Evolutionary conservation across 2,888 invertebrate species (phyloP).

Genomic region (Campoplex nolae): DNA sequence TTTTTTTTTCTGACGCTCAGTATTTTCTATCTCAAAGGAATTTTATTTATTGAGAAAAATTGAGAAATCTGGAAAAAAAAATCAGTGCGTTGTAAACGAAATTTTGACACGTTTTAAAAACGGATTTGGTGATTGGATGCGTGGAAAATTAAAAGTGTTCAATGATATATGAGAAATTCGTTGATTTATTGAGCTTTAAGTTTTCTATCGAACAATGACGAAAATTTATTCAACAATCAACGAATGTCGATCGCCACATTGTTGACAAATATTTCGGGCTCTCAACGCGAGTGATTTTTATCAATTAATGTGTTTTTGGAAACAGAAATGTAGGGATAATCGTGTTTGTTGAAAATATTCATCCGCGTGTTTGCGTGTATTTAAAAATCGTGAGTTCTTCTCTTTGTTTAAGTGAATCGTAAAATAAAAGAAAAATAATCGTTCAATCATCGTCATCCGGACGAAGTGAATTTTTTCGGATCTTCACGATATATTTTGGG

Average conservation of each 20-base stretch:
- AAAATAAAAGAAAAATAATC: slow-evolving; percentile 27
- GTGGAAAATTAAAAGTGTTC: background rate
- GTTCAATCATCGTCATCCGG: slow-evolving; percentile 8
- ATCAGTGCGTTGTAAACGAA: background rate
- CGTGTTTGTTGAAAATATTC: background rate
- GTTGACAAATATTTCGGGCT: background rate
- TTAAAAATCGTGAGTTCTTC: slow-evolving; percentile 12
- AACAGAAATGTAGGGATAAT: slow-evolving; percentile 21
- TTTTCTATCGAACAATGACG: background rate
- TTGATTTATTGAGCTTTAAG: background rate
- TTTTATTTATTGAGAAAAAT: background rate
- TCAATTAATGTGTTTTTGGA: background rate
- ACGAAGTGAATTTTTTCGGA: slow-evolving; percentile 31
- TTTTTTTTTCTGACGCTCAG: background rate
- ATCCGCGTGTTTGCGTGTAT: background rate
- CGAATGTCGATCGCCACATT: background rate
- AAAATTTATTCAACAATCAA: background rate
- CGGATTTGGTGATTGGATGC: background rate
- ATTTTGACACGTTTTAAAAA: background rate
- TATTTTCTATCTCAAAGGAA: background rate
- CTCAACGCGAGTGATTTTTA: background rate
- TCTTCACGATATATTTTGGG: slow-evolving; percentile 38
- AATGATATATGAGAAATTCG: background rate
- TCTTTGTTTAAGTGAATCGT: background rate
- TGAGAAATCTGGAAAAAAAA: background rate